Conservation (phyloP, 2,113 vertebrate genomes). For the Psammodynastes pulverulentus region DNA sequence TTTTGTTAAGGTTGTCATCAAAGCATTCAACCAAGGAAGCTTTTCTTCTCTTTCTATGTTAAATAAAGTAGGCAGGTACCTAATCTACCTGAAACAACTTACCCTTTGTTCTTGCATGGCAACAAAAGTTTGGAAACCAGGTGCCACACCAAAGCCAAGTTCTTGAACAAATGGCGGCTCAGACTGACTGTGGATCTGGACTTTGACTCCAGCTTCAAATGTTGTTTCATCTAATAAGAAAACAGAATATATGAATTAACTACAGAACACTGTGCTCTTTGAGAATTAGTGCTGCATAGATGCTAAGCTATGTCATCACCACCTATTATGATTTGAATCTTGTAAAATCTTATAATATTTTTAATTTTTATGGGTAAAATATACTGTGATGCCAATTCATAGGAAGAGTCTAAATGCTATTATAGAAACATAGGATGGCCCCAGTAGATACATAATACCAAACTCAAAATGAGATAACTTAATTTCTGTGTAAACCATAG, state of each 20-base stretch:
- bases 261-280: background rate
- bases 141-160: slow-evolving; percentile 95
- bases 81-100: slow-evolving; percentile 46
- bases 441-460: background rate
- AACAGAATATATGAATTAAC: background rate
- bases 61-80: background rate
- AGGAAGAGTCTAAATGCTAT: background rate
- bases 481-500: background rate
- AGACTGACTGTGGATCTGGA: slow-evolving; percentile 97
- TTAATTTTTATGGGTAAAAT: background rate
- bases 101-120: slow-evolving; percentile 98
- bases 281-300: background rate
- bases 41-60: too few relatives aligned
- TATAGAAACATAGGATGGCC: background rate
- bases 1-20: background rate
- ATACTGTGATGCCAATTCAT: background rate
- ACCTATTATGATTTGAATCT: background rate
- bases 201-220: slow-evolving; percentile 94
- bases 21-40: background rate
- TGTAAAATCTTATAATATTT: background rate
- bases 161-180: slow-evolving; percentile 97
- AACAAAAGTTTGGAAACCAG: slow-evolving; percentile 98
- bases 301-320: background rate
- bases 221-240: slow-evolving; percentile 87
- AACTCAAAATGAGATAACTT: background rate